Base-by-base conservation (phyloP, 2,888 invertebrate species). In the Pristionchus mayeri region DNA sequence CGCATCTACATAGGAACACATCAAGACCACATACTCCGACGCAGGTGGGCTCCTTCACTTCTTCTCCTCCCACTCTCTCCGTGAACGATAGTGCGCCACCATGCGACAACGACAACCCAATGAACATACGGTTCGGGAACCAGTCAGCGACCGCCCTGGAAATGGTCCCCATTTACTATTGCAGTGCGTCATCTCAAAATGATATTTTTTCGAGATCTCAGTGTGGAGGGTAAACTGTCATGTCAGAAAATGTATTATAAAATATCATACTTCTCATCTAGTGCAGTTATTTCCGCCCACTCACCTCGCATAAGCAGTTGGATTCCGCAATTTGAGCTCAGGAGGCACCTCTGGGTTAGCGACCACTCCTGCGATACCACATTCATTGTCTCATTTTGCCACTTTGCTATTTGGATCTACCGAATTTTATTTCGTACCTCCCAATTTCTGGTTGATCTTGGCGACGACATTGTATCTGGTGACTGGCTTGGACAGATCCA, bases 81-180 rank as follows among this genome's bases (percentile, higher is more conserved):
- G 81, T 86, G 1, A 85, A 67, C 50, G 84, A 84, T 11, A 86
- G 87, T 3, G 87, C 82, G 3, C 84, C 85, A 30, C 86, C 86
- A 27, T 88, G 89, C 0, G 89, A 86, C 13, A 89, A 71, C 37
- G 87, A 87, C 54, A 89, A 85, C n/a, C 87, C 89, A n/a, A 89
- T 78, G 60, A 87, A 87, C 84, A 87, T 85, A 11, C 80, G 80
- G 24, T 57, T 80, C 27, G 4, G 3, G 40, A 37, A 80, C 80
- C 80, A 80, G 40, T 80, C 80, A 21, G 11, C 11, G 21, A 18
- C 37, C 11, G 79, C 79, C 21, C 79, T 79, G 30, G 30, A 79
- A 27, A 9, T 2, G 21, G 21, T n/a, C n/a, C n/a, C n/a, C n/a
- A n/a, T n/a, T n/a, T n/a, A n/a, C n/a, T n/a, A n/a, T n/a, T n/a